Evolutionary conservation across 2,113 vertebrate species (phyloP).

Genomic region (Amblyornis subalaris): DNA sequence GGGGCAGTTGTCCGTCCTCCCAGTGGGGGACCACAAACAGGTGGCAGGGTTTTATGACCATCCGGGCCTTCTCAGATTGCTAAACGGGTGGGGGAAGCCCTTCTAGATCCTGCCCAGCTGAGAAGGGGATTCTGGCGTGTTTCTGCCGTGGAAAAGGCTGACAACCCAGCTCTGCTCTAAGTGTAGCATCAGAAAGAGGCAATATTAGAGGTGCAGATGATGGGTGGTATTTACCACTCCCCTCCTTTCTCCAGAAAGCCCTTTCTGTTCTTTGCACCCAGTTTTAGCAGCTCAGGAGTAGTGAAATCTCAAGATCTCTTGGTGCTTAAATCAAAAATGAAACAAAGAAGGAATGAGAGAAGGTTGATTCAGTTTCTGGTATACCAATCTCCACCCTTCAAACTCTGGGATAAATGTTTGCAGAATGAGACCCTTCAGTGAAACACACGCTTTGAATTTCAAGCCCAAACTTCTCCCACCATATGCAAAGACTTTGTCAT

Average conservation of each 20-base stretch:
- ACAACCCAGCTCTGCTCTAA: not conserved
- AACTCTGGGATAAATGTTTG: not conserved
- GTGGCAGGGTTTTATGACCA: constrained; percentile 26
- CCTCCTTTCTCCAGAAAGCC: not conserved
- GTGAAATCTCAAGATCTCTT: not conserved
- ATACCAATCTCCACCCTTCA: not conserved
- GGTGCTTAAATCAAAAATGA: not conserved
- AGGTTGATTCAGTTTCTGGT: not conserved
- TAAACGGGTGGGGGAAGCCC: constrained; percentile 39
- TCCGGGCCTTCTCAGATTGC: constrained; percentile 34
- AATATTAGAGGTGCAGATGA: not conserved
- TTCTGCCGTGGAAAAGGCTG: not conserved
- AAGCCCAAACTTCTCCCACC: constrained; percentile 45
- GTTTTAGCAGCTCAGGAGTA: not conserved
- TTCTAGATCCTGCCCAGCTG: constrained; percentile 23
- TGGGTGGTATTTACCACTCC: not conserved
- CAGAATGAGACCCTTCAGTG: constrained; percentile 1
- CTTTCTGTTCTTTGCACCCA: not conserved
- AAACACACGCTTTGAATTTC: constrained; percentile 33
- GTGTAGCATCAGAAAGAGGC: not conserved
- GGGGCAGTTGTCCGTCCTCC: constrained; percentile 7
- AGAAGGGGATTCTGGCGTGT: constrained; percentile 5
- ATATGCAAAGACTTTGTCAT: constrained; percentile 35
- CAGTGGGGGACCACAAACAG: constrained; percentile 32
- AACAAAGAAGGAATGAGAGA: not conserved